Percentiles rank a stretch among this genome's conserved stretches.
Conservation (phyloP, 2,888 invertebrate genomes). For the Tiphia femorata region DNA sequence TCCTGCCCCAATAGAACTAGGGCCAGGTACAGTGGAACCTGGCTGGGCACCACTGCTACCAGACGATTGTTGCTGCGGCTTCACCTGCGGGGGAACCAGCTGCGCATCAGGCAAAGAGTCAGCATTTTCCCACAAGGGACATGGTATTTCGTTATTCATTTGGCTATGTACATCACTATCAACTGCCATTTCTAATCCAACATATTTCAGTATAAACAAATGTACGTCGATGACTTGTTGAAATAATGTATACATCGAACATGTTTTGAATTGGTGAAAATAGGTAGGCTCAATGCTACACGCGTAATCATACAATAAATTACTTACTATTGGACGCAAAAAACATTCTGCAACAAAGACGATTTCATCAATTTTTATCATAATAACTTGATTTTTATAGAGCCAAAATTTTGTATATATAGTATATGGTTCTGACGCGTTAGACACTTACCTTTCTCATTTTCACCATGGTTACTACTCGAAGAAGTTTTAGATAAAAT, state of each 20-base stretch:
- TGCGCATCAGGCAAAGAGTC: slow-evolving; percentile 70
- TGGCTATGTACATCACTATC: slow-evolving; percentile 57
- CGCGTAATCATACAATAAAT: slow-evolving; percentile 11
- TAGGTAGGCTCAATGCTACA: slow-evolving; percentile 35
- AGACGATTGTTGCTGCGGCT: slow-evolving; percentile 82
- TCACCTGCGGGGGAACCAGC: slow-evolving; percentile 75
- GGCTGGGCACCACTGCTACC: slow-evolving; percentile 69
- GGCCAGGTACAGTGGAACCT: slow-evolving; percentile 65
- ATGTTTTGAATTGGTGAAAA: no score
- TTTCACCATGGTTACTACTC: slow-evolving; percentile 38
- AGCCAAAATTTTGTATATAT: neutral
- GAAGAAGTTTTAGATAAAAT: no score
- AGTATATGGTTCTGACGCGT: slow-evolving; percentile 15
- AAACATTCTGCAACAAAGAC: slow-evolving; percentile 14
- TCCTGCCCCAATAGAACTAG: slow-evolving; percentile 64
- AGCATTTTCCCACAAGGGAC: slow-evolving; percentile 68
- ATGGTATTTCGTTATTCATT: slow-evolving; percentile 54
- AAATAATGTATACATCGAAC: no score
- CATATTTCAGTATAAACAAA: no score
- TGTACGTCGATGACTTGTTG: no score
- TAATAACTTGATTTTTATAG: neutral
- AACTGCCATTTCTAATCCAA: slow-evolving; percentile 39
- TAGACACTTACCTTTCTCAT: slow-evolving; percentile 50
- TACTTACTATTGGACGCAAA: slow-evolving; percentile 17
- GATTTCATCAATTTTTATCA: neutral